These are phyloP conservation scores for Tiaroga cobitis DNA, from an alignment of 2,797 vertebrate genomes.

Conservation along the genomic window DNA sequence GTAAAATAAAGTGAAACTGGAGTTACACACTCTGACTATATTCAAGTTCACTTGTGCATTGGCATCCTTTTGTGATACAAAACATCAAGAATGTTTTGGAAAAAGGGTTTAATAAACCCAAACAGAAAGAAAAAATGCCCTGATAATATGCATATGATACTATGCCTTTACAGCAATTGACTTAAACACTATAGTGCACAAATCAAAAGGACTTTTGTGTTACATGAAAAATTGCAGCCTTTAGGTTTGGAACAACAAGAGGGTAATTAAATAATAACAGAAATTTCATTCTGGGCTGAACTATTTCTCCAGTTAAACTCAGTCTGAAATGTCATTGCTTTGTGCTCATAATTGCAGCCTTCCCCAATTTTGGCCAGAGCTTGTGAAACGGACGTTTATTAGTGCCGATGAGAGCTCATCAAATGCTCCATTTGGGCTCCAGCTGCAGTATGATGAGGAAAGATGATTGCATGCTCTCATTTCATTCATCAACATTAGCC, in stretches of 20 bases:
- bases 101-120: too few relatives aligned
- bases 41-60: too few relatives aligned
- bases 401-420: slow-evolving; percentile 55
- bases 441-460: slow-evolving; percentile 28
- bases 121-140: too few relatives aligned
- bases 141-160: too few relatives aligned
- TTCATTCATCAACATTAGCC: slow-evolving; percentile 43
- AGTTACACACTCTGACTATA: too few relatives aligned
- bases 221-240: neutral
- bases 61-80: too few relatives aligned
- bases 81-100: too few relatives aligned
- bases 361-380: slow-evolving; percentile 44
- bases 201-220: neutral
- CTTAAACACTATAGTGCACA: neutral
- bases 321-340: slow-evolving; percentile 30
- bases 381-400: slow-evolving; percentile 63
- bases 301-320: neutral
- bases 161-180: neutral
- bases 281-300: neutral
- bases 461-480: slow-evolving; percentile 38
- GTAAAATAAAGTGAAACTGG: too few relatives aligned
- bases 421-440: slow-evolving; percentile 34
- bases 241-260: neutral
- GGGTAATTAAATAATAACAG: neutral
- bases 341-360: slow-evolving; percentile 11